Base-by-base conservation (phyloP, 2,113 vertebrate species). In the Pollachius pollachius region DNA sequence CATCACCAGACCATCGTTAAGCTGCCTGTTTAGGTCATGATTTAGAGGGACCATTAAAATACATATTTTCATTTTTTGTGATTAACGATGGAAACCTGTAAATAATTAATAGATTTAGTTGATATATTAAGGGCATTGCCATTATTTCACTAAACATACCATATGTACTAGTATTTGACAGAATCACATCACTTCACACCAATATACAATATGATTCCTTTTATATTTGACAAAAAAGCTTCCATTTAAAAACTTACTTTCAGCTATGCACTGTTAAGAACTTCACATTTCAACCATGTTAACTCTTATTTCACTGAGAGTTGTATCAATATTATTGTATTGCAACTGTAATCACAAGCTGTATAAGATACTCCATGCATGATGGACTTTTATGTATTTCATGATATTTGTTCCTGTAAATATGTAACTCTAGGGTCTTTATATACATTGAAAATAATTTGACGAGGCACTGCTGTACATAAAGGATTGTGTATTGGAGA, bases 31-130 rank as follows among this genome's bases (percentile, higher is more conserved):
- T 34, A 34, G 30, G 52, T 54, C 52, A 54, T 54, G 16, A n/a
- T 6, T 57, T 5, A 57, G 54, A 17, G n/a, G 5, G 54, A 57
- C 54, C 54, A 57, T 57, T 57, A 48, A 9, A 48, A 68, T 65
- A 76, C 69, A 13, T 34, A 21, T 63, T 72, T 18, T 74, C 34
- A 68, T 58, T 81, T 78, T 79, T 19, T 78, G 65, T 78, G 41
- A 75, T 66, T 72, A 79, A 37, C 73, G 23, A 87, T 86, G 89
- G 86, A 81, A 85, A 89, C 84, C 72, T 90, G 82, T 89, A 83
- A 66, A 87, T 84, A 84, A 75, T 81, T 67, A 34, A 75, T 84
- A 83, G 65, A 12, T 16, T 75, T 71, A 79, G 71, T 68, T 68
- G 25, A 87, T 77, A 70, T 76, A 21, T 74, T 84, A 80, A 83